phyloP scores from a whole-genome alignment of 2,888 invertebrate species.

The Leptothorax acervorum region DNA sequence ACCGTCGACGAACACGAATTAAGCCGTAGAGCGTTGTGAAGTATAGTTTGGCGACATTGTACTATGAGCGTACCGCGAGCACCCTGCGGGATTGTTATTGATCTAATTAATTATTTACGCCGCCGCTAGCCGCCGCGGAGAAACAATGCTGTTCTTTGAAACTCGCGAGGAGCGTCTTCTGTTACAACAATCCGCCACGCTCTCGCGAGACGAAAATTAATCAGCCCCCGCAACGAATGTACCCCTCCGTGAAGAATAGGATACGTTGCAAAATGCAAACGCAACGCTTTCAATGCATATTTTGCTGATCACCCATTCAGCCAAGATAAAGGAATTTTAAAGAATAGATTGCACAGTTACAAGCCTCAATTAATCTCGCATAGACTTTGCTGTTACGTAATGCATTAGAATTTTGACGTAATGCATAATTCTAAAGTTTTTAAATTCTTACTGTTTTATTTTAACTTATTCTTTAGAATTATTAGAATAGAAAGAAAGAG shows the following conservation, averaged over 20 bases:
- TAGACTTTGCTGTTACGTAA: not conserved
- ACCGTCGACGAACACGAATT: conserved; percentile 73
- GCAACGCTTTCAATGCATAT: conserved; percentile 7
- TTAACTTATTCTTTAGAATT: not conserved
- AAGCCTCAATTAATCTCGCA: not conserved
- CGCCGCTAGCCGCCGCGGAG: conserved; percentile 35
- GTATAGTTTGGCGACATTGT: conserved; percentile 63
- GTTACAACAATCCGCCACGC: conserved; percentile 9
- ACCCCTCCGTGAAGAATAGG: conserved; percentile 5
- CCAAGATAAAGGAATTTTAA: not conserved
- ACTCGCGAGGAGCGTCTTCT: conserved; percentile 38
- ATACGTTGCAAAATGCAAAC: conserved; percentile 18
- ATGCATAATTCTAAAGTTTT: not conserved
- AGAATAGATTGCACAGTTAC: not conserved
- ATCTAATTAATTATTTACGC: conserved; percentile 68
- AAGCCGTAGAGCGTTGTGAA: conserved; percentile 75
- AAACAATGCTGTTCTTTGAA: conserved; percentile 44
- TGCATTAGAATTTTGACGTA: not conserved
- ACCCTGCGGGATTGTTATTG: conserved; percentile 50
- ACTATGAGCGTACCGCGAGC: conserved; percentile 49
- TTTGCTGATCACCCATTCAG: not conserved
- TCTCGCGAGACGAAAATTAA: conserved; percentile 35
- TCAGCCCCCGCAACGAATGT: not conserved
- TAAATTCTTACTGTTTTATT: not conserved
- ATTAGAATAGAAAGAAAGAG: not conserved